These are phyloP conservation scores for Drosophila equinoxialis DNA, from an alignment of 1,140 invertebrate genomes.

Conservation along the genomic window DNA sequence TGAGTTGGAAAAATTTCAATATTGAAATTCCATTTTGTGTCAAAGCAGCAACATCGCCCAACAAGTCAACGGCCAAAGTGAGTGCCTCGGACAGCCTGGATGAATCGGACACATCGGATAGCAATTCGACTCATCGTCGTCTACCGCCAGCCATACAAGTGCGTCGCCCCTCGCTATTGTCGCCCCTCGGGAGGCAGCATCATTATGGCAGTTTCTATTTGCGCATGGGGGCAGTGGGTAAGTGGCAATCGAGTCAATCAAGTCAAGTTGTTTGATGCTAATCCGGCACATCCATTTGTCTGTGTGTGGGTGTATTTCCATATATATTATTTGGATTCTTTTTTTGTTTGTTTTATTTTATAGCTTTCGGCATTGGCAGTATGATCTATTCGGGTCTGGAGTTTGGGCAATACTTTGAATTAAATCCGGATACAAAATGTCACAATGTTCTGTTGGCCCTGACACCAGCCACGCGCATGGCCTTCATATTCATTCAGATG, in stretches of 20 bases:
- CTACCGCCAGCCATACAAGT: constrained; percentile 72
- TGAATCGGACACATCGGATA: constrained; percentile 84
- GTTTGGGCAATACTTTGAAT: constrained; percentile 96
- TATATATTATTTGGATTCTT: no score
- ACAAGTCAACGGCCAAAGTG: constrained; percentile 62
- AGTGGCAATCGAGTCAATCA: constrained; percentile 65
- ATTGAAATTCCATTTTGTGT: no score
- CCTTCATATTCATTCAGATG: constrained; percentile 97
- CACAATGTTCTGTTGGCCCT: constrained; percentile 93
- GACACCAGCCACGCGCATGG: constrained; percentile 94
- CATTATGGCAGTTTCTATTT: constrained; percentile 97
- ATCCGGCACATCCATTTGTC: neutral
- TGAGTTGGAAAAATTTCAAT: no score
- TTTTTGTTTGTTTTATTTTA: no score
- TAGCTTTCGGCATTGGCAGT: constrained; percentile 96
- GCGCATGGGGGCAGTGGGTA: constrained; percentile 95
- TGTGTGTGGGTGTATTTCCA: no score
- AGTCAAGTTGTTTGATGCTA: neutral
- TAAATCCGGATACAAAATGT: constrained; percentile 92
- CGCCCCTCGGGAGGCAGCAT: constrained; percentile 85
- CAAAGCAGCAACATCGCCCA: constrained; percentile 58
- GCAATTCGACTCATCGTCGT: constrained; percentile 83
- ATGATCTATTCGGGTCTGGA: constrained; percentile 98
- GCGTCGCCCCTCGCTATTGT: constrained; percentile 83
- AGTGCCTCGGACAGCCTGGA: constrained; percentile 83